Conservation (phyloP, 2,888 invertebrate genomes). For the Tiliacea citrago region DNA sequence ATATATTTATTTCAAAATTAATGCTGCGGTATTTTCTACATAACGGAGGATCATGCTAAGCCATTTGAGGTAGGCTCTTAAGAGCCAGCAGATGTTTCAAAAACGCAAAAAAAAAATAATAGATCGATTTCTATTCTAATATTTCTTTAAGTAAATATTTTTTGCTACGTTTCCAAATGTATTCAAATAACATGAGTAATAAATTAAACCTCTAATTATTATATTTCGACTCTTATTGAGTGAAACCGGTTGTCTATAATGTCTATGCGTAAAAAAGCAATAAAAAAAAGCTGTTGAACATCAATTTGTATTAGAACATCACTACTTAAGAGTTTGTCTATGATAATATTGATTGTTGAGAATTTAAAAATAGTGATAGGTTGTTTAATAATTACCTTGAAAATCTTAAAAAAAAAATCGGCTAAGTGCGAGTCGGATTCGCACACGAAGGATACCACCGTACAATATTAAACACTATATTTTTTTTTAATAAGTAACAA, state of each 20-base stretch:
- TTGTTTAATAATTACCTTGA: neutral
- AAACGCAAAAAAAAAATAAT: conserved; percentile 27
- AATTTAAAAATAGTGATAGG: neutral
- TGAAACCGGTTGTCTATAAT: conserved; percentile 35
- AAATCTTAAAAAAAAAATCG: neutral
- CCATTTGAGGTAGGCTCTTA: too few relatives aligned
- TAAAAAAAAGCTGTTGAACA: conserved; percentile 48
- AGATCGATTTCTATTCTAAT: conserved; percentile 24
- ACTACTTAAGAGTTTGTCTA: conserved; percentile 16
- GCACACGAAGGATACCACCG: too few relatives aligned
- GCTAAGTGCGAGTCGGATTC: too few relatives aligned
- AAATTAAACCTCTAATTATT: conserved; percentile 58
- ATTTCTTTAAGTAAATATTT: conserved; percentile 28
- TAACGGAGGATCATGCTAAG: too few relatives aligned
- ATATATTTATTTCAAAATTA: too few relatives aligned
- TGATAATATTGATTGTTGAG: conserved; percentile 27
- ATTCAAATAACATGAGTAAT: conserved; percentile 57
- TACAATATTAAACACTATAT: too few relatives aligned
- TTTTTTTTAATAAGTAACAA: too few relatives aligned
- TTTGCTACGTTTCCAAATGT: conserved; percentile 47
- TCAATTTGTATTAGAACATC: conserved; percentile 41
- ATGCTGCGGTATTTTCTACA: too few relatives aligned
- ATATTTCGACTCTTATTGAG: conserved; percentile 40
- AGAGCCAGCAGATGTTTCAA: conserved; percentile 29
- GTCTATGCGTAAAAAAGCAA: conserved; percentile 24